Conservation (phyloP, 2,888 invertebrate species). For the Willowsia nigromaculata region DNA sequence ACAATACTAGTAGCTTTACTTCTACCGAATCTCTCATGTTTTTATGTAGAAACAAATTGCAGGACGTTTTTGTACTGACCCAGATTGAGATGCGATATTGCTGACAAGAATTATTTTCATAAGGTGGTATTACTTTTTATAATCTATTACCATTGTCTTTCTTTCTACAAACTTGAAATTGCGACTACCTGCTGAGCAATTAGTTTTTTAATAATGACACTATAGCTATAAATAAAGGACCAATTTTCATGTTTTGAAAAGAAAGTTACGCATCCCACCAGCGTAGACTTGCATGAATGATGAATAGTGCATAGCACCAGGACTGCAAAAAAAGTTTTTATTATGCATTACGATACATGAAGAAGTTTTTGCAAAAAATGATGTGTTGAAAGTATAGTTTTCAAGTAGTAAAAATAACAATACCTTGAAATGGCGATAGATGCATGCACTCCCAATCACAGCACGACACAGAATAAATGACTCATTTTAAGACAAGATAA, state of each 20-base stretch:
- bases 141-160: background rate
- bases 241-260: background rate
- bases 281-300: too few relatives aligned
- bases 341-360: background rate
- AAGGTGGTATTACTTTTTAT: background rate
- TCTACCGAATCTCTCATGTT: too few relatives aligned
- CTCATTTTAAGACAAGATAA: slow-evolving; percentile 29
- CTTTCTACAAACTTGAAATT: slow-evolving; percentile 27
- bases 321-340: background rate
- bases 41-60: background rate
- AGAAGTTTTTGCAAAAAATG: background rate
- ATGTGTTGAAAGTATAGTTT: background rate
- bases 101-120: background rate
- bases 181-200: slow-evolving; percentile 36
- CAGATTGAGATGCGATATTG: background rate
- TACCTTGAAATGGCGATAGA: background rate
- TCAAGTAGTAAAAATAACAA: background rate
- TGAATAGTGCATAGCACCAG: background rate
- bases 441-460: background rate
- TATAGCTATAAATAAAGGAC: slow-evolving; percentile 17
- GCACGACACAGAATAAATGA: slow-evolving; percentile 5
- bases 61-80: background rate
- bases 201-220: slow-evolving; percentile 28
- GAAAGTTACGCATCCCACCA: slow-evolving; percentile 16
- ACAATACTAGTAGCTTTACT: too few relatives aligned